These are phyloP conservation scores for Coptodon rendalli DNA, from an alignment of 2,113 vertebrate species.

Conservation along the genomic window DNA sequence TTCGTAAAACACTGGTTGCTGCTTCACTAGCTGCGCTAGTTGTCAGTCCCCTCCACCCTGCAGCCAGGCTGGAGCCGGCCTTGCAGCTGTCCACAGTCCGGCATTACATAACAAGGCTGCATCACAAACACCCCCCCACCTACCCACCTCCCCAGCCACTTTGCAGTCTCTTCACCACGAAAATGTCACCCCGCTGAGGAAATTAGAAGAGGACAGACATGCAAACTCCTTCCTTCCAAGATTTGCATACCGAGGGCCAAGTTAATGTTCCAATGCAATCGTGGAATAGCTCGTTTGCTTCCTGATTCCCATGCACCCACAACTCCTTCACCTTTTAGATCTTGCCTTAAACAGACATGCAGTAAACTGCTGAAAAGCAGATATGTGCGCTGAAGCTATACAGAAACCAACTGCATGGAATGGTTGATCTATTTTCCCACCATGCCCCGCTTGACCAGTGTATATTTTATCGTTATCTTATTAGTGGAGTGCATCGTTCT, in stretches of 20 bases:
- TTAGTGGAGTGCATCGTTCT: background rate
- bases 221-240: background rate
- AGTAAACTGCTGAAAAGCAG: background rate
- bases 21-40: background rate
- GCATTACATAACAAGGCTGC: constrained; percentile 55
- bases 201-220: constrained; percentile 11
- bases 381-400: background rate
- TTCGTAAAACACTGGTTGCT: background rate
- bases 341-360: background rate
- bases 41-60: constrained; percentile 10
- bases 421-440: constrained; percentile 17
- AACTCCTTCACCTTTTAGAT: constrained; percentile 2
- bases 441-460: background rate
- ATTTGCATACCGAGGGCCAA: background rate
- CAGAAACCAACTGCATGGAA: background rate
- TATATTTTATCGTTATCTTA: background rate
- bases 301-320: background rate
- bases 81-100: constrained; percentile 52
- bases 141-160: constrained; percentile 2
- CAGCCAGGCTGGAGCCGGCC: constrained; percentile 40
- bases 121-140: constrained; percentile 7
- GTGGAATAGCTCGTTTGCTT: constrained; percentile 33
- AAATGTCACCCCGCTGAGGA: constrained; percentile 22
- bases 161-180: constrained; percentile 35
- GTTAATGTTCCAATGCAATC: constrained; percentile 21